Evolutionary conservation across 2,797 vertebrate species (phyloP).

Genomic region (Pampus argenteus): DNA sequence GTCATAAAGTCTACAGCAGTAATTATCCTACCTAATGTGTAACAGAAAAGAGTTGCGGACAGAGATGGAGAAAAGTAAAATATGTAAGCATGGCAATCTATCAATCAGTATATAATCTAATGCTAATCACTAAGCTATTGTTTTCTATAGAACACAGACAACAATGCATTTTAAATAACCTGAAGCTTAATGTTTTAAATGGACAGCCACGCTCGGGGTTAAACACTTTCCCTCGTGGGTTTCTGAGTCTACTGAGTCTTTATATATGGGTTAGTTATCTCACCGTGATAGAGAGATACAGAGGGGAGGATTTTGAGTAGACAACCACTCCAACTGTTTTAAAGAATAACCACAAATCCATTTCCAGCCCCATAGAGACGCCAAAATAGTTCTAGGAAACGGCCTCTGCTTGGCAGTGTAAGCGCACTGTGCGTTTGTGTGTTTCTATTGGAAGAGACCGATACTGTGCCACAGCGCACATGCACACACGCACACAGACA

Average conservation of each 20-base stretch:
- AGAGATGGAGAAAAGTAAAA: background rate
- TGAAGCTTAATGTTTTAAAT: conserved; percentile 29
- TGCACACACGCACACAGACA: conserved; percentile 16
- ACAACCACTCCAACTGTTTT: conserved; percentile 56
- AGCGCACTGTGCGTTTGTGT: conserved; percentile 15
- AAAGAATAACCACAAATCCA: conserved; percentile 70
- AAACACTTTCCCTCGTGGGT: conserved; percentile 34
- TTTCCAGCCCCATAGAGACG: conserved; percentile 59
- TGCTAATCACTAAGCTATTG: conserved; percentile 13
- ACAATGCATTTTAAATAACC: conserved; percentile 26
- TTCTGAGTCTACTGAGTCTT: conserved; percentile 48
- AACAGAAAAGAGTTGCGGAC: conserved; percentile 5
- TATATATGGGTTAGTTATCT: conserved; percentile 67
- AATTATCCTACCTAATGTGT: conserved; percentile 31
- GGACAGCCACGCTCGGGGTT: conserved; percentile 21
- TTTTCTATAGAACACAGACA: conserved; percentile 17
- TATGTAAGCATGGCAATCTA: conserved; percentile 36
- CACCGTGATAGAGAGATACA: conserved; percentile 54
- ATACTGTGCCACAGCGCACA: conserved; percentile 34
- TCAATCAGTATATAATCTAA: conserved; percentile 39
- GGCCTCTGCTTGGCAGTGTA: conserved; percentile 50
- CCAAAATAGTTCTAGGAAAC: conserved; percentile 72
- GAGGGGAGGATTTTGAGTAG: conserved; percentile 50
- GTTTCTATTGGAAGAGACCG: conserved; percentile 28
- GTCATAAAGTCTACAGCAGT: conserved; percentile 22